A percentile compares a stretch with the other conserved stretches of the same genome.
These are phyloP conservation scores for Apis florea DNA, from an alignment of 1,140 invertebrate genomes.

Conservation along the genomic window DNA sequence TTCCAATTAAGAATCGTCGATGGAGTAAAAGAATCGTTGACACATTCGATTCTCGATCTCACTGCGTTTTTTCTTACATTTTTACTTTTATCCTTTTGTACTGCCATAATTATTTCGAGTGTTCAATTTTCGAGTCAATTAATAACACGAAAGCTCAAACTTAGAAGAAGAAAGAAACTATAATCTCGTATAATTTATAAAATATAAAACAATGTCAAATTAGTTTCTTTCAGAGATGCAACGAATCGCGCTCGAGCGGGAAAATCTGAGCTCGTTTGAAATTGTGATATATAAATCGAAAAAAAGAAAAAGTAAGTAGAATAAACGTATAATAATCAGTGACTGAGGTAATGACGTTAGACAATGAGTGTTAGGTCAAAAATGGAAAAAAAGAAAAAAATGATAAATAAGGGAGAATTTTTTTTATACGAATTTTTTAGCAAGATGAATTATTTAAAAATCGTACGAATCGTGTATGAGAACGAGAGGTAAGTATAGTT, in stretches of 20 bases:
- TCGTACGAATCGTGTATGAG: not conserved
- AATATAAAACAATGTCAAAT: too few relatives aligned
- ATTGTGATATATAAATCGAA: too few relatives aligned
- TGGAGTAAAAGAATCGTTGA: not conserved
- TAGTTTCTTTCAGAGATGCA: too few relatives aligned
- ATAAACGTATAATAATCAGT: not conserved
- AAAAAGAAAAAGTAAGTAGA: too few relatives aligned
- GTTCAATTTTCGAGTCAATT: not conserved
- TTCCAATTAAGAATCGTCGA: not conserved
- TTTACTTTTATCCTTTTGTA: not conserved
- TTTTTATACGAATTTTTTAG: constrained; percentile 26
- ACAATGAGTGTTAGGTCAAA: constrained; percentile 32
- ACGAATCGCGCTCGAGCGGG: not conserved
- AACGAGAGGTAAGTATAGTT: constrained; percentile 12
- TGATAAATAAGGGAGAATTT: not conserved
- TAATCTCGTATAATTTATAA: not conserved
- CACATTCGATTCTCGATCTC: not conserved
- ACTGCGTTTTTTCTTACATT: not conserved
- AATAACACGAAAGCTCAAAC: not conserved
- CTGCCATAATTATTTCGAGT: not conserved
- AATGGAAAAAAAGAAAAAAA: not conserved
- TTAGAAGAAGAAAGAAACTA: not conserved
- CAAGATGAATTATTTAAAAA: not conserved
- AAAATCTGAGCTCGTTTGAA: constrained; percentile 1
- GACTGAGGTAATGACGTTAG: constrained; percentile 18